Evolutionary conservation across 2,888 invertebrate species (phyloP), one percentile per base, ranked within the genome.

Genomic region (Lissocephala sabroskyi): DNA sequence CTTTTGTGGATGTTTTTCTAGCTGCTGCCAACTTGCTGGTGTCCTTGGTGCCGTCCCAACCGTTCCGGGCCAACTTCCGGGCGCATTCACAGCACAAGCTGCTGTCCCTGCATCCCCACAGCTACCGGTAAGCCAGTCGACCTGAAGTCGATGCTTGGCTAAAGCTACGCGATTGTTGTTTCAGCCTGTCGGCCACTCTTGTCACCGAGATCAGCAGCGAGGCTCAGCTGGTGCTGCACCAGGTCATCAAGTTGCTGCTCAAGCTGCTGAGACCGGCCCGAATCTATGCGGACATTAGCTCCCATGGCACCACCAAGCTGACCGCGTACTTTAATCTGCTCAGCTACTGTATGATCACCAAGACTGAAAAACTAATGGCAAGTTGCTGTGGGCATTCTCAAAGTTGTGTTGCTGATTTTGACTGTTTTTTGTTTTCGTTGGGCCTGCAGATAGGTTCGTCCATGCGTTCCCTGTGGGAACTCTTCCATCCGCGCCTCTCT

Each of bases 291-390:
- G 95, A 95, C 76, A 91, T 93, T 68, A 91, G 91, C 41, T 90
- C 91, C 6, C 96, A 97, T 81, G 95, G 96, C 47, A 94, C 96
- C 1, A 93, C 93, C 85, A 96, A 96, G 85, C 87, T 97, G 52
- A 95, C 95, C 26, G 93, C 95, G 6, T 97, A 96, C 85, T 97
- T 97, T 85, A 93, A 95, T 42, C 89, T 97, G 49, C 89, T 97
- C 86, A 93, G 94, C 44, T 96, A 96, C 81, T 97, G 96, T 84
- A 91, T 96, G 74, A 90, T 96, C 70, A 92, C 95, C 43, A 91
- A 93, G 79, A 92, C 92, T 50, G 97, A 97, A 85, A 97, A 97
- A 85, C 87, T 95, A 41, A 93, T 97, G 96, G 96, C 96, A 82
- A 85, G 65, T 74, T n/a, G n/a, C n/a, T n/a, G n/a, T n/a, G n/a